Percentiles rank a stretch among this genome's conserved stretches.
Conservation (phyloP, 2,888 invertebrate species). For the Dysmachus trigonus region DNA sequence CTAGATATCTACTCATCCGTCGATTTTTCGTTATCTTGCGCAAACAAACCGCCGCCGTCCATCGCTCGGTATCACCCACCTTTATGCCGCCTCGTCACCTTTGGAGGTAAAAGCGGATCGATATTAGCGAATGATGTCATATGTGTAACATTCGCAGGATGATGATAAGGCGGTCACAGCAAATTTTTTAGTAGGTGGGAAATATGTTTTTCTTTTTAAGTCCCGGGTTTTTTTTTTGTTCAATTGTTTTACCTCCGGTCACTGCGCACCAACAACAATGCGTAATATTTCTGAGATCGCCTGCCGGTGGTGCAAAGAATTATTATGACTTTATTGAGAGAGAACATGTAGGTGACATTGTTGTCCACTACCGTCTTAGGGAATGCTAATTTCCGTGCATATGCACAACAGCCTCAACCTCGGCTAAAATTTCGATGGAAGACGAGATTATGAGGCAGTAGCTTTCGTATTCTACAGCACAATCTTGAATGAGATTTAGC, state of each 20-base stretch:
- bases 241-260: neutral
- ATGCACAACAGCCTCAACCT: neutral
- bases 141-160: constrained; percentile 18
- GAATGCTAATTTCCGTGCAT: constrained; percentile 12
- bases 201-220: neutral
- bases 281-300: constrained; percentile 2
- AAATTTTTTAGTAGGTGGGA: constrained; percentile 19
- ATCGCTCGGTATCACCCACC: constrained; percentile 6
- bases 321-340: constrained; percentile 15
- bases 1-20: neutral
- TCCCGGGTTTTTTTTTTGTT: neutral
- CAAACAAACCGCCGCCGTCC: neutral
- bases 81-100: neutral
- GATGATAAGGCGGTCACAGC: constrained; percentile 24
- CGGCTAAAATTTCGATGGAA: neutral
- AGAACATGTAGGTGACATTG: constrained; percentile 22
- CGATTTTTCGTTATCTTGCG: constrained; percentile 6
- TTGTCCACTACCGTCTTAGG: constrained; percentile 4
- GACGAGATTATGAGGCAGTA: neutral
- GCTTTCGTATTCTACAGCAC: neutral
- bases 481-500: neutral
- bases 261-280: constrained; percentile 16
- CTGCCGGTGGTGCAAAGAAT: neutral
- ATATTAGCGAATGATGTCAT: constrained; percentile 38
- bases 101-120: neutral